Evolutionary conservation across 2,888 invertebrate genomes (phyloP), one percentile per base, ranked within the genome.

Genomic region (Thalpophila matura): DNA sequence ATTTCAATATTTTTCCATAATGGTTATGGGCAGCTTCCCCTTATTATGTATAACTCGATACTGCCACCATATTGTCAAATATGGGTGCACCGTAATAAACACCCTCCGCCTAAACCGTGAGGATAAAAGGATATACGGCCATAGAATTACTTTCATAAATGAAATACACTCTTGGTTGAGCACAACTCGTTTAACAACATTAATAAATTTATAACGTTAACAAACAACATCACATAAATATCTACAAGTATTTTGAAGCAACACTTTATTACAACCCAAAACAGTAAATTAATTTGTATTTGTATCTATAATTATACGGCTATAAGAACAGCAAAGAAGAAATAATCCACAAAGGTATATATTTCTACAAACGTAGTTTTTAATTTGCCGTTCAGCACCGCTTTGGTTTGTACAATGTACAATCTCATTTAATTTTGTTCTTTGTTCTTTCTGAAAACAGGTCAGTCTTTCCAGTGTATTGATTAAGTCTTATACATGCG

Each of bases 301-400:
- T 18, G 20, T 58, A 22, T 18, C 16, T 58, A 22, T 18, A 45
- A 68, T 40, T 59, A 14, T 31, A 24, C 24, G 14, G 12, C 9
- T 31, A 4, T 27, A 58, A 38, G 59, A 70, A 73, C 45, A 56
- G 66, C 16, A 33, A 9, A 46, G 14, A 33, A 47, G 20, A 65
- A 70, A 75, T 71, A 75, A 78, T 78, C 55, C 40, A 37, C 54
- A 31, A 62, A 64, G 60, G 53, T 74, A 65, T 78, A 61, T 61
- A 66, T 64, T 66, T 62, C 45, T 27, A 59, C 61, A 47, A 62
- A 63, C 59, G 54, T 66, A 74, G 66, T 63, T 66, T 78, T 78
- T 78, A 71, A 74, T 76, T 66, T 60, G 47, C 26, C 46, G 43
- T 60, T 65, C 54, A 60, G 62, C 54, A 58, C 40, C 55, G 40